These are phyloP conservation scores for Orgyia antiqua DNA, from an alignment of 2,888 invertebrate species.

Conservation along the genomic window DNA sequence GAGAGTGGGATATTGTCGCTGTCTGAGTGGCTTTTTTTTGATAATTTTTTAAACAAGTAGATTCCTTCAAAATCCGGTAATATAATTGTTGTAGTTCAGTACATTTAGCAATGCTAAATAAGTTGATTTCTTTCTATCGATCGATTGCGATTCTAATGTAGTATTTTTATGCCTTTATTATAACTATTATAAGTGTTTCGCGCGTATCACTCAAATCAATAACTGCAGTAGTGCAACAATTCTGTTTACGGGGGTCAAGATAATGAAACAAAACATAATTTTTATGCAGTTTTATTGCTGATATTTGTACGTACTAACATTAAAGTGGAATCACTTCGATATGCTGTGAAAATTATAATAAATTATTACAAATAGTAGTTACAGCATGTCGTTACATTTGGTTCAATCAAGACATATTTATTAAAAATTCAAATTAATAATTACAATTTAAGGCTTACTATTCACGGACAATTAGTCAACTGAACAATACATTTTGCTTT, in stretches of 20 bases:
- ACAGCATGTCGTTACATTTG: slow-evolving; percentile 42
- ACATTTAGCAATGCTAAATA: too few relatives aligned
- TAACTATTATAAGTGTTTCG: too few relatives aligned
- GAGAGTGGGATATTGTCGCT: too few relatives aligned
- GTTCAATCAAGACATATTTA: slow-evolving; percentile 44
- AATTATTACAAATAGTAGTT: slow-evolving; percentile 24
- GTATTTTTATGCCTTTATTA: too few relatives aligned
- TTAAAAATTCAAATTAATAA: slow-evolving; percentile 24
- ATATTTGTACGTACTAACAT: slow-evolving; percentile 12
- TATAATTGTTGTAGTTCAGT: too few relatives aligned
- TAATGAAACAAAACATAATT: slow-evolving; percentile 6
- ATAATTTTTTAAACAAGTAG: not conserved
- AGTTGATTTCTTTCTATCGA: too few relatives aligned
- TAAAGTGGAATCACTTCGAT: slow-evolving; percentile 16
- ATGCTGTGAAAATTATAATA: slow-evolving; percentile 16
- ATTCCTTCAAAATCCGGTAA: slow-evolving; percentile 10
- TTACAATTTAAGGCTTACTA: slow-evolving; percentile 20
- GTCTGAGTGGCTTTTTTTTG: too few relatives aligned
- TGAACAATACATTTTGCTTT: too few relatives aligned
- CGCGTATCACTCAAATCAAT: too few relatives aligned
- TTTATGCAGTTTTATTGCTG: slow-evolving; percentile 19
- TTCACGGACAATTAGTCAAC: slow-evolving; percentile 11
- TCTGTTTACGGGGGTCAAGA: too few relatives aligned
- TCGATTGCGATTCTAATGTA: too few relatives aligned
- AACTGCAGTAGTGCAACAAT: too few relatives aligned